A percentile compares a stretch with the other conserved stretches of the same genome.
Evolutionary conservation across 2,797 vertebrate genomes (phyloP).

Genomic region (Anabas testudineus): DNA sequence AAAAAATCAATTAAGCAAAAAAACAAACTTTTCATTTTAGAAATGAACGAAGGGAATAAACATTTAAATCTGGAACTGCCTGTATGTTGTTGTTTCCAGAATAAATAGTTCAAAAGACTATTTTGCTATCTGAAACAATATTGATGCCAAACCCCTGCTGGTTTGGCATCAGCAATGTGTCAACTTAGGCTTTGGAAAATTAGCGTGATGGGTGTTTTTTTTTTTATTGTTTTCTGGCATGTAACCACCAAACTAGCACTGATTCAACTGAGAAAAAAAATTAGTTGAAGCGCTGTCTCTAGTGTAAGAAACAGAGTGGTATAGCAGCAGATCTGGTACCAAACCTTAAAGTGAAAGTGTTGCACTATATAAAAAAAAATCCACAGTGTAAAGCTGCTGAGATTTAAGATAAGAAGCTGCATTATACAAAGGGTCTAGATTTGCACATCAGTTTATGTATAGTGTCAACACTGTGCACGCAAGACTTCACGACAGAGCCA

Average conservation of each 20-base stretch:
- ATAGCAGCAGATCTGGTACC: not conserved
- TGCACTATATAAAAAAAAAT: not conserved
- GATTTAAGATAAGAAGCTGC: not conserved
- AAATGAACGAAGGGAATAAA: not conserved
- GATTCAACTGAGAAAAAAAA: not conserved
- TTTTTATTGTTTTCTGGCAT: not conserved
- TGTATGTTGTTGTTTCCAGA: not conserved
- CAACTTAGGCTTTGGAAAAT: not conserved
- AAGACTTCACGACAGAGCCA: not conserved
- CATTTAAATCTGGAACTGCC: not conserved
- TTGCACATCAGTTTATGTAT: not conserved
- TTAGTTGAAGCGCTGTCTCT: not conserved
- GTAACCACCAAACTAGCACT: not conserved
- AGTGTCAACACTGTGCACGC: not conserved
- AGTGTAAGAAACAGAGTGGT: not conserved
- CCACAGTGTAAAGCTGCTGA: not conserved
- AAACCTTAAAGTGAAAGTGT: constrained; percentile 1
- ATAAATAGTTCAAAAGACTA: not conserved
- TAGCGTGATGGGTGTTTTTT: not conserved
- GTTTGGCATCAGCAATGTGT: not conserved
- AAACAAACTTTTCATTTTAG: not conserved
- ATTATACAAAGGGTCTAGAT: not conserved
- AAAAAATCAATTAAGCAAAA: constrained; percentile 12
- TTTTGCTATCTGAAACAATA: not conserved
- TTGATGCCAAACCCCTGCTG: not conserved